Base-by-base conservation (phyloP, 2,113 vertebrate species). In the Mus pahari region DNA sequence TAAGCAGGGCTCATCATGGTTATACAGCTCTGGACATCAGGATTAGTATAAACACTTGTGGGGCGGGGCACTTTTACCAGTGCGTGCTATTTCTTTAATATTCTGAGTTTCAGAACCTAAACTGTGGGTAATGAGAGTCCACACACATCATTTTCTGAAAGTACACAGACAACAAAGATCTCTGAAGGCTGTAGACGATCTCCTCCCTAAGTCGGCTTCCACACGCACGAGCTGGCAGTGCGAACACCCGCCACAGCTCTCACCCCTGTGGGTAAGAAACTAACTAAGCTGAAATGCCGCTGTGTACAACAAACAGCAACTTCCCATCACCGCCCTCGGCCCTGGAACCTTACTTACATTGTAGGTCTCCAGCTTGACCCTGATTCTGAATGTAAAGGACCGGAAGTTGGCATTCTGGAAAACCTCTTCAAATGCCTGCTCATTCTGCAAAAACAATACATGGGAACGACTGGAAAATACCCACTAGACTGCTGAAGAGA, bases 331-430 rank as follows among this genome's bases (percentile, higher is more conserved):
- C 5, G 60, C 70, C 88, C 75, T 28, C 28, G 4, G 36, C 74
- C 82, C 45, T 64, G 17, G 12, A 64, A 58, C 62, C 24, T 62
- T 86, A 99, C 99, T 99, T 97, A 99, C 99, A 0, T 99, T 99
- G 97, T 99, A 99, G 0, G 99, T 99, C 98, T 99, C 99, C 77
- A 99, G 97, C 96, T 99, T 99, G 92, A 99, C 99, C 96, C 99
- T 97, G 98, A 99, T 99, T 89, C 98, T 99, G 98, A 99, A 99
- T 53, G 99, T 98, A 1, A 99, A 99, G 0, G 99, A 99, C 90
- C 98, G 99, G 98, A 99, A 99, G 98, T 99, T 99, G 97, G 99
- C 99, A 64, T 99, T 99, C 89, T 99, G 99, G 98, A 99, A 99
- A 95, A 99, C 96, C 95, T 99, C 99, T 19, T 99, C 99, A 93